Base-by-base conservation (phyloP, 1,140 invertebrate species). In the Cydia splendana region DNA sequence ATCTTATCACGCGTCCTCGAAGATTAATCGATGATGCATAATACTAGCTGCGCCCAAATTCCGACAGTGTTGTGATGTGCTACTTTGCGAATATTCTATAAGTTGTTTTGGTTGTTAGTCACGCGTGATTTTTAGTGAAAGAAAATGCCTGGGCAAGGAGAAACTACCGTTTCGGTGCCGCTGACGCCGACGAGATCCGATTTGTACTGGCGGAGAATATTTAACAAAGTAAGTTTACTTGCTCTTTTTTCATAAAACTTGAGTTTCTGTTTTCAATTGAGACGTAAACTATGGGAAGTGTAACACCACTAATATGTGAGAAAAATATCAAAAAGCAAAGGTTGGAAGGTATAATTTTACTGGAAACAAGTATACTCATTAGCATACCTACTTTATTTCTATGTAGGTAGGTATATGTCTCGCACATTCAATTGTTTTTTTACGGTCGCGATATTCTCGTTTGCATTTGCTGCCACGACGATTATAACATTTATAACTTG, bases 141-240 rank as follows among this genome's bases (percentile, higher is more conserved):
- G 67, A 71, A 91, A 87, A 93, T 92, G 90, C 82, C 87, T 79
- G 82, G 80, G 78, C 88, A 88, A 75, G 80, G 89, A 75, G 91
- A 93, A 81, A 86, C 86, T 5, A 84, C 86, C 6, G 91, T 92
- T 73, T 91, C 91, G 45, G 84, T 93, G 80, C 91, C 91, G n/a
- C 74, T 92, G 69, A 92, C 89, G 57, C 90, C 88, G n/a, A 91
- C 89, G 5, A 82, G 90, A 80, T 91, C 92, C 20, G 89, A 91
- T 86, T 83, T 89, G 67, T 92, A 93, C 80, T 93, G 92, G 92
- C 82, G 89, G 75, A 86, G 88, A 82, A 91, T 93, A 80, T 93
- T 93, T 80, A 88, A 90, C 75, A 93, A 92, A 87, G 92, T 93
- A 87, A 78, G 79, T 83, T 73, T 73, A 18, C 34, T 20, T 15